Evolutionary conservation across 2,888 invertebrate genomes (phyloP).

Genomic region (Acleris laterana): DNA sequence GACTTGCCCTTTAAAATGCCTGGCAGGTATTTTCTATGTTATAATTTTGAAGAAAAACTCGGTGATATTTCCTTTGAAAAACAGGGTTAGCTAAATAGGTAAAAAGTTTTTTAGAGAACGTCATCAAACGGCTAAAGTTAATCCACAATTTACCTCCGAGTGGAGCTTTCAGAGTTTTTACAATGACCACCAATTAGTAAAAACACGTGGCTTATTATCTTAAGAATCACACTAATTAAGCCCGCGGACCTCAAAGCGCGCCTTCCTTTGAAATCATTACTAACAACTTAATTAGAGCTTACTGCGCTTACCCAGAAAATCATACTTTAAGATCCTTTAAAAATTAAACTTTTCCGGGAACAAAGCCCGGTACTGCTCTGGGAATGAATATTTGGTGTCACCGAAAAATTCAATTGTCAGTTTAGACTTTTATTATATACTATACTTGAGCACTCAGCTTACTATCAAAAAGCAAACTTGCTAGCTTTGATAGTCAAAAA

Average conservation of each 20-base stretch:
- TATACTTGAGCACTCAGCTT: no score
- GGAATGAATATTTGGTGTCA: not conserved
- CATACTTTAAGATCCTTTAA: conserved; percentile 6
- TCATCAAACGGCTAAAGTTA: conserved; percentile 18
- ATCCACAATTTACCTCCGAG: conserved; percentile 27
- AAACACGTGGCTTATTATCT: conserved; percentile 76
- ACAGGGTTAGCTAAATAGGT: not conserved
- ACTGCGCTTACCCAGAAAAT: conserved; percentile 39
- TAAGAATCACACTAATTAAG: conserved; percentile 80
- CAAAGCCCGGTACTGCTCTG: not conserved
- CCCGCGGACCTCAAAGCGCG: conserved; percentile 71
- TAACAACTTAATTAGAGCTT: conserved; percentile 64
- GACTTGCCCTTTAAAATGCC: no score
- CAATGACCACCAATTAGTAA: conserved; percentile 72
- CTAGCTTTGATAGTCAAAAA: no score
- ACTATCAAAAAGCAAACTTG: no score
- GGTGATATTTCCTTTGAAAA: no score
- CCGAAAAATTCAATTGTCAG: no score
- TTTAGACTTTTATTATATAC: no score
- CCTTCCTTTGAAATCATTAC: conserved; percentile 68
- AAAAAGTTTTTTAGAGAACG: not conserved
- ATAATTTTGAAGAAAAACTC: no score
- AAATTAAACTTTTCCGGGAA: not conserved
- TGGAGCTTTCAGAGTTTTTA: conserved; percentile 51
- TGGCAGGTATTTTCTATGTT: no score